These are phyloP conservation scores for Poecilia velifera DNA, from an alignment of 2,797 vertebrate species.

Conservation along the genomic window DNA sequence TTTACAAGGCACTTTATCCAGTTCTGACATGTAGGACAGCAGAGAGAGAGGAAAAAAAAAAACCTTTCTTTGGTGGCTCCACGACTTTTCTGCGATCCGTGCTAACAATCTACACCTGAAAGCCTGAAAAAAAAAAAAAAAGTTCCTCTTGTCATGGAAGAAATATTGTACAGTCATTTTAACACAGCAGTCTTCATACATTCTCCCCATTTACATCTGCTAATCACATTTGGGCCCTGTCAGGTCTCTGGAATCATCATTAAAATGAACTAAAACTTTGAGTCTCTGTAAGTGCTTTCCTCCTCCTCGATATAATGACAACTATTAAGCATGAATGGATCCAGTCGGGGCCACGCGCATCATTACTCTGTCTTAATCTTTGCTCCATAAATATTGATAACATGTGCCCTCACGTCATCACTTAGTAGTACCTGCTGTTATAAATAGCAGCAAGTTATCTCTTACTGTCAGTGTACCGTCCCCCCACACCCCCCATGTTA, in stretches of 20 bases:
- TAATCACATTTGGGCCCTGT: constrained; percentile 80
- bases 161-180: constrained; percentile 44
- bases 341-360: constrained; percentile 70
- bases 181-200: constrained; percentile 59
- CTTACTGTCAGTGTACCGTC: constrained; percentile 59
- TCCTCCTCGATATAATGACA: constrained; percentile 75
- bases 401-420: constrained; percentile 78
- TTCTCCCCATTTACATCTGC: constrained; percentile 71
- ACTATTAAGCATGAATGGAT: constrained; percentile 80
- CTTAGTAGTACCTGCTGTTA: constrained; percentile 82
- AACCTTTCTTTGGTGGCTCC: not conserved
- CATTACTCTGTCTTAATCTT: constrained; percentile 82
- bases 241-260: constrained; percentile 83
- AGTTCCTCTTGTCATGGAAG: constrained; percentile 30
- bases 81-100: constrained; percentile 2
- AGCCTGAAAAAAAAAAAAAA: constrained; percentile 11
- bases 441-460: constrained; percentile 82
- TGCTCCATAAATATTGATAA: constrained; percentile 86
- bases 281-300: constrained; percentile 80
- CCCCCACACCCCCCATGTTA: constrained; percentile 30
- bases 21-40: not conserved
- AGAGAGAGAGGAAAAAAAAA: not conserved
- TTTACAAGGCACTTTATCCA: not conserved
- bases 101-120: constrained; percentile 25
- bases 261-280: constrained; percentile 77